Percentiles rank a stretch among this genome's conserved stretches.
phyloP scores from a whole-genome alignment of 2,113 vertebrate genomes.

The Pristiophorus japonicus region DNA sequence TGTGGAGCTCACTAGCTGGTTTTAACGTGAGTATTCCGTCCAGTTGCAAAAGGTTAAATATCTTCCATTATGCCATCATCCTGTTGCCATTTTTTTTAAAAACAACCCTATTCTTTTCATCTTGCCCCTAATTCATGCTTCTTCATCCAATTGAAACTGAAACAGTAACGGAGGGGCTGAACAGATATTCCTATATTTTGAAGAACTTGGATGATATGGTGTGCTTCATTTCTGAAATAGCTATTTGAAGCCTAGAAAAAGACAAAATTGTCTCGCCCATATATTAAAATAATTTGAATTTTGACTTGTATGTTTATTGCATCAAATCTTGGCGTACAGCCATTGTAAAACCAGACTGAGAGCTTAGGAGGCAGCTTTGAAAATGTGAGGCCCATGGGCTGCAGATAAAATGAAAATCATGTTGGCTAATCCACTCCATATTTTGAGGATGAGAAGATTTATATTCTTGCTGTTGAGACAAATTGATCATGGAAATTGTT shows the following conservation, averaged over 20 bases:
- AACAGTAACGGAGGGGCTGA: not conserved
- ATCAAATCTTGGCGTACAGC: not conserved
- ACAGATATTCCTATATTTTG: not conserved
- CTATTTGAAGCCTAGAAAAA: not conserved
- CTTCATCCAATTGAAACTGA: no score
- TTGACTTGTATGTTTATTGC: not conserved
- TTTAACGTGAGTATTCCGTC: not conserved
- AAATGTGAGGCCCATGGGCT: no score
- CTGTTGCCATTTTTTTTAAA: not conserved
- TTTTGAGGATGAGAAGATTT: no score
- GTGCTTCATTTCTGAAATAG: not conserved
- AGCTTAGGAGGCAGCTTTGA: not conserved
- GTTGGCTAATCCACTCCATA: no score
- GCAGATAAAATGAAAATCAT: no score
- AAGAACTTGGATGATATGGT: not conserved
- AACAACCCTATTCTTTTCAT: not conserved
- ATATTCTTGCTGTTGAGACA: no score
- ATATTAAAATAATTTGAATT: not conserved
- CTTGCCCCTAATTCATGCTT: not conserved
- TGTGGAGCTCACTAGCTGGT: not conserved
- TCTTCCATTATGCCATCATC: not conserved
- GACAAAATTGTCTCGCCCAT: not conserved
- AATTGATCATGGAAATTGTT: no score
- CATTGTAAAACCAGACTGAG: not conserved
- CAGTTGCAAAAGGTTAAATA: not conserved